phyloP scores from a whole-genome alignment of 2,797 vertebrate genomes.

The Enteromius argenteus region DNA sequence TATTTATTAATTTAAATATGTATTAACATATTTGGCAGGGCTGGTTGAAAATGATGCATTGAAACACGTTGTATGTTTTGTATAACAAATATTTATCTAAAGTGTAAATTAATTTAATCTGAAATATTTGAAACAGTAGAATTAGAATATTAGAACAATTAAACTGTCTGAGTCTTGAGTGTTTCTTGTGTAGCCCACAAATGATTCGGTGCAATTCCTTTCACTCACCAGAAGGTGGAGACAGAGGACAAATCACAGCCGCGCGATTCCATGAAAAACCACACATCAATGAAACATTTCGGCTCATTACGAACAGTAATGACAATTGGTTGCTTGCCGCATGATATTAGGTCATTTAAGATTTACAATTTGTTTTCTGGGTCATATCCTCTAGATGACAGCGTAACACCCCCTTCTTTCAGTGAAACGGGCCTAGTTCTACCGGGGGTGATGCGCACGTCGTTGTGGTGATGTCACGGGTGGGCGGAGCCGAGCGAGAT shows the following conservation, averaged over 20 bases:
- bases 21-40: conserved; percentile 1
- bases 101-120: not conserved
- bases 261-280: not conserved
- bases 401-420: not conserved
- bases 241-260: not conserved
- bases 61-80: not conserved
- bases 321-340: not conserved
- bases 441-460: conserved; percentile 65
- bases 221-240: conserved; percentile 7
- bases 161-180: not conserved
- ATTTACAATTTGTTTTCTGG: not conserved
- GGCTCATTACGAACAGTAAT: not conserved
- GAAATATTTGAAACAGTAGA: not conserved
- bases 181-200: not conserved
- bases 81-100: not conserved
- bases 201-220: not conserved
- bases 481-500: conserved; percentile 69
- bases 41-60: not conserved
- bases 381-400: not conserved
- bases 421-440: not conserved
- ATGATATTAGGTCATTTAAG: not conserved
- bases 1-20: not conserved
- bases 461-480: conserved; percentile 56
- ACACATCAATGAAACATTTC: not conserved
- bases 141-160: not conserved